Conservation (phyloP, 2,888 invertebrate genomes). For the Stenoptilia bipunctidactyla region DNA sequence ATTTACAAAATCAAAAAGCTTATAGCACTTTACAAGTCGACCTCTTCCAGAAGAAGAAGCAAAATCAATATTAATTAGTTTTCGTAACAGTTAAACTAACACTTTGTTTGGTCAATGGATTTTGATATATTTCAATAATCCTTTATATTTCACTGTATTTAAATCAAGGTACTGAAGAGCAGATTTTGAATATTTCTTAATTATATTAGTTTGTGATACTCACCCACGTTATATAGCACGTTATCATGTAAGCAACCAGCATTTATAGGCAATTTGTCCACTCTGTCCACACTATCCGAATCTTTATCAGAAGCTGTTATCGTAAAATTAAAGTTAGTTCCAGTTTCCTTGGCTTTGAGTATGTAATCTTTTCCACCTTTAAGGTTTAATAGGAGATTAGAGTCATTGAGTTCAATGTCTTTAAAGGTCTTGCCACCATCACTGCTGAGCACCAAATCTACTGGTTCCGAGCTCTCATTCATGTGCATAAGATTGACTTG, state of each 20-base stretch:
- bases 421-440: slow-evolving; percentile 48
- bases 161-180: too few relatives aligned
- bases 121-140: too few relatives aligned
- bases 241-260: slow-evolving; percentile 48
- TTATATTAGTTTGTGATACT: slow-evolving; percentile 20
- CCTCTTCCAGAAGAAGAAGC: too few relatives aligned
- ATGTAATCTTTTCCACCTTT: slow-evolving; percentile 56
- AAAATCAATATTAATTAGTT: too few relatives aligned
- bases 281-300: too few relatives aligned
- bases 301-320: slow-evolving; percentile 36
- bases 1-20: too few relatives aligned
- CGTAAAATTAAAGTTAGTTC: slow-evolving; percentile 58
- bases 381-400: slow-evolving; percentile 50
- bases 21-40: too few relatives aligned
- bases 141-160: too few relatives aligned
- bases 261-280: slow-evolving; percentile 14
- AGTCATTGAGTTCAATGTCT: slow-evolving; percentile 46
- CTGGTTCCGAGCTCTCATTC: slow-evolving; percentile 44
- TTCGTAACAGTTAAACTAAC: too few relatives aligned
- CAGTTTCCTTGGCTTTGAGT: slow-evolving; percentile 58
- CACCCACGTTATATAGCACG: slow-evolving; percentile 48
- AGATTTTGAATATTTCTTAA: too few relatives aligned
- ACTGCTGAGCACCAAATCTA: slow-evolving; percentile 48
- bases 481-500: slow-evolving; percentile 54
- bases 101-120: too few relatives aligned